Percentiles rank a stretch among this genome's conserved stretches.
Evolutionary conservation across 2,797 vertebrate genomes (phyloP).

Genomic region (Morelia viridis): DNA sequence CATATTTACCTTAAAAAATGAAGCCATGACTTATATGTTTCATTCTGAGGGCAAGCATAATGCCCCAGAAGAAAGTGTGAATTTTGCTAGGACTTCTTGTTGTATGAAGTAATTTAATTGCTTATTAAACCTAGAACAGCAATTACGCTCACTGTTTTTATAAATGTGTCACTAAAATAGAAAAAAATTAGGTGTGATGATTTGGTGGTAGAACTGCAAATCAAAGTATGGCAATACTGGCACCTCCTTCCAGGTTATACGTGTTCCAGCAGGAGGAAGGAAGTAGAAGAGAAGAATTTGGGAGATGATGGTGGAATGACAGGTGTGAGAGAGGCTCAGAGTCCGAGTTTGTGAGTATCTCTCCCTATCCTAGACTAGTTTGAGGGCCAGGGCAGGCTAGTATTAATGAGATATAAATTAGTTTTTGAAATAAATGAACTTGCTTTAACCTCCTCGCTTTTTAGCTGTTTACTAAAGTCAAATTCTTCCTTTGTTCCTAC

Average conservation of each 20-base stretch:
- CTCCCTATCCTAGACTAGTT: not conserved
- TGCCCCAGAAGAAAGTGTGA: not conserved
- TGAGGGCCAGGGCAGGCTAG: not conserved
- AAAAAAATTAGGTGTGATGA: not conserved
- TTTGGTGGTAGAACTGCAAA: not conserved
- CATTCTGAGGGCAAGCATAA: not conserved
- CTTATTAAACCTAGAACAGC: not conserved
- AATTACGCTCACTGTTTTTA: not conserved
- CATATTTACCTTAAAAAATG: not conserved
- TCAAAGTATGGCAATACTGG: not conserved
- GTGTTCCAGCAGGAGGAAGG: not conserved
- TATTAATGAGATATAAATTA: not conserved
- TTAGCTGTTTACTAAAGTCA: not conserved
- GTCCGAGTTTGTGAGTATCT: not conserved
- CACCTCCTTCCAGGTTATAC: not conserved
- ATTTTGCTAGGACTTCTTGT: not conserved
- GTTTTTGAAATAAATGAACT: not conserved
- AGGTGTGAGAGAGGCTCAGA: not conserved
- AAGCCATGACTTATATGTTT: constrained; percentile 8
- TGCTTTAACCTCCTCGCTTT: not conserved
- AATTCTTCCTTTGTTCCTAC: not conserved
- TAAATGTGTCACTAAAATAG: not conserved
- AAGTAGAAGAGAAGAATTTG: not conserved
- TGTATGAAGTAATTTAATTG: not conserved
- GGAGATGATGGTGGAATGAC: not conserved